Evolutionary conservation across 2,797 vertebrate species (phyloP), one percentile per base, ranked within the genome.

Genomic region (Neopelma chrysocephalum): DNA sequence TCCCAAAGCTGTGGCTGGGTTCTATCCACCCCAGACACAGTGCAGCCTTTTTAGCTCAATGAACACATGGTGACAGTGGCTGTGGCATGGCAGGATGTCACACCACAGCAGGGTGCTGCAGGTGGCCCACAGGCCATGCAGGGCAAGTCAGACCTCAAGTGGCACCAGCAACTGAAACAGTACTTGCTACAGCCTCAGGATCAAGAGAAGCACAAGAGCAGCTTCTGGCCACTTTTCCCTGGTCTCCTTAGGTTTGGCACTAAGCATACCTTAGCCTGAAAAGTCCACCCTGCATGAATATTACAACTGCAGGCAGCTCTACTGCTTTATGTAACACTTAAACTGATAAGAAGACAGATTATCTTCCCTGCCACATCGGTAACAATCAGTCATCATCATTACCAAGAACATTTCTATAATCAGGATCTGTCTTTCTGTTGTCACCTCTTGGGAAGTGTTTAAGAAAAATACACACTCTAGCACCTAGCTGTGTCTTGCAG

Each of bases 31-130:
- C 56, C 20, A 5, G 10, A 32, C 31, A 53, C 15, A 10, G 15
- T 20, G 34, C n/a, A 76, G 58, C 79, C 34, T 42, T 80, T 61
- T 45, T 22, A 90, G 21, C 9, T 48, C 60, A 73, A 43, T 9
- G 27, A 80, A 48, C 34, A 31, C 10, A 9, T 0, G 1, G 47
- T 60, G 54, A 69, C 38, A 38, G 58, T 32, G 47, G 9, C 53
- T 0, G 0, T 64, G 32, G 22, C 0, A 0, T 18, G 47, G 43
- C 60, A 88, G 51, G 51, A 75, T 0, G 0, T 56, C 53, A 29
- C 42, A 43, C 4, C 7, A 3, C 3, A 0, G 76, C 32, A 75
- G 25, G 54, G 19, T 36, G 36, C 21, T 27, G 26, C 3, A 3
- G 51, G 45, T 20, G 48, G 48, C 56, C 56, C 34, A 26, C 9